Base-by-base conservation (phyloP, 2,888 invertebrate genomes). In the Ommatoiulus sabulosus region DNA sequence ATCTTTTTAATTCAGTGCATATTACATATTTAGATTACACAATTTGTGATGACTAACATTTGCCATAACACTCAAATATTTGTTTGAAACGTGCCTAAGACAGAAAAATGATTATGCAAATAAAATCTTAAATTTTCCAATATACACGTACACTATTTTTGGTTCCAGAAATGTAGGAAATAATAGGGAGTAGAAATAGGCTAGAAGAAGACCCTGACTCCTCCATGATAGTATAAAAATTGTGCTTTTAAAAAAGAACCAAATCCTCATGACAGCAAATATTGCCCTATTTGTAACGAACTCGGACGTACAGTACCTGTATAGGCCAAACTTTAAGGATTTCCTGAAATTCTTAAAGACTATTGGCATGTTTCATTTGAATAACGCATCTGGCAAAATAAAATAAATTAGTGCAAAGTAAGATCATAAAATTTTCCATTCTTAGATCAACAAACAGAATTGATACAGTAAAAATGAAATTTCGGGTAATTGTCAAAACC, bases 81-180 rank as follows among this genome's bases (percentile, higher is more conserved):
- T 80, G 80, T 80, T 80, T 80, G 80, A 80, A 35, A 80, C 35
- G 80, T 80, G 80, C 80, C 35, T 80, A 35, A 80, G 35, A 80
- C 24, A 80, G 35, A 35, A 80, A 80, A 35, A 80, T 80, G 35
- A 80, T 80, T 80, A 80, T 80, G 80, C 80, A 35, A 10, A 35
- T 80, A 80, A 35, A 80, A 80, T 80, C 80, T 80, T 80, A 17
- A 63, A 80, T 43, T 80, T 80, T 43, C 80, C 80, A 80, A 80
- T 80, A 80, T 80, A 80, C 80, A 80, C 35, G 63, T n/a, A 63
- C 63, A 72, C 15, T 52, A 24, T 72, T 80, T 80, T 35, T 43
- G 80, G 80, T 80, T 35, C 35, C 80, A 35, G 15, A 80, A 80
- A 12, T 80, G 15, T 15, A 12, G 4, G 15, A 80, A 80, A 80